A percentile compares a stretch with the other conserved stretches of the same genome.
phyloP scores from a whole-genome alignment of 1,140 invertebrate species.

The Bombus superbus region DNA sequence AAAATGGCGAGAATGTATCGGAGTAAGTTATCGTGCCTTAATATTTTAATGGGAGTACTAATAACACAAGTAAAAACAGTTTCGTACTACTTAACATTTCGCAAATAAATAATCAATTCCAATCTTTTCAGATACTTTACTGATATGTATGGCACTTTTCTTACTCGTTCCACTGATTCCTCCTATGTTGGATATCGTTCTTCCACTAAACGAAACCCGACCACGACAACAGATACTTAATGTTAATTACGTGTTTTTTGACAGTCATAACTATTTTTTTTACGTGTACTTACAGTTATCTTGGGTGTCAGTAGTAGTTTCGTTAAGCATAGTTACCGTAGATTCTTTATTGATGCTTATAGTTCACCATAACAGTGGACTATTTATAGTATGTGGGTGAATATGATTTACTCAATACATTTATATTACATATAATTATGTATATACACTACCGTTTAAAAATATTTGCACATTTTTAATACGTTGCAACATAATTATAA shows the following conservation, averaged over 20 bases:
- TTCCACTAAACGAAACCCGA: slow-evolving; percentile 4
- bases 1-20: background rate
- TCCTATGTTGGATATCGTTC: background rate
- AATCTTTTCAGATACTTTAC: background rate
- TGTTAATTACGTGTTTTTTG: slow-evolving; percentile 2
- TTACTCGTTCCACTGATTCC: background rate
- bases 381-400: slow-evolving; percentile 4
- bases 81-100: background rate
- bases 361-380: background rate
- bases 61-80: rapidly evolving
- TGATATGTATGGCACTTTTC: background rate
- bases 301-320: background rate
- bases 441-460: too few relatives aligned
- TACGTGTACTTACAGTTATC: background rate
- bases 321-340: background rate
- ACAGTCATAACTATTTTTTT: background rate
- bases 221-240: background rate
- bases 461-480: too few relatives aligned
- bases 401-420: background rate
- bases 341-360: background rate
- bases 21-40: background rate
- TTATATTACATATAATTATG: too few relatives aligned
- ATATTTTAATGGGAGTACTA: rapidly evolving
- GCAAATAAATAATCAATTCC: background rate
- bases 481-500: too few relatives aligned